Conservation (phyloP, 2,797 vertebrate genomes). For the Trichosurus vulpecula region DNA sequence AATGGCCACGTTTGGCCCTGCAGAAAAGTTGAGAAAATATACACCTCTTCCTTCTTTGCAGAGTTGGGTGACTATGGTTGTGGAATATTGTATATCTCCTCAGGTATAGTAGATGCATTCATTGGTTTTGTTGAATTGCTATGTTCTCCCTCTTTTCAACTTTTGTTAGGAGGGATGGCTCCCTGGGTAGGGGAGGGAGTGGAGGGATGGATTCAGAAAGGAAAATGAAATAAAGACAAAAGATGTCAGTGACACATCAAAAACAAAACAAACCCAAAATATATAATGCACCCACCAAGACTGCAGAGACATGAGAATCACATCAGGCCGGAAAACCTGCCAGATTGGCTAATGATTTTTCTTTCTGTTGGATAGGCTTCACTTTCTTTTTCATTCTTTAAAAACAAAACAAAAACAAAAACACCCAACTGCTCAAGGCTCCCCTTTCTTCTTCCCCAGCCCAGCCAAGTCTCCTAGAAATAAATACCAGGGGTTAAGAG, state of each 20-base stretch:
- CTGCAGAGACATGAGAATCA: background rate
- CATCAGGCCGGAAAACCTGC: background rate
- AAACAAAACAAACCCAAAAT: background rate
- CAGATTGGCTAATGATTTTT: slow-evolving; percentile 27
- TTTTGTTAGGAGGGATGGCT: background rate
- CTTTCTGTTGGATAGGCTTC: background rate
- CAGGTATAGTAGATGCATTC: background rate
- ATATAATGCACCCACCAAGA: background rate
- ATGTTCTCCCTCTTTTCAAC: background rate
- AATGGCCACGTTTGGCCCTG: background rate
- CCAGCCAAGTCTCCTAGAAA: background rate
- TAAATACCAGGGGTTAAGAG: slow-evolving; percentile 74
- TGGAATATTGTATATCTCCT: background rate
- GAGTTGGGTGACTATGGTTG: background rate
- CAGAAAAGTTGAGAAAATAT: background rate
- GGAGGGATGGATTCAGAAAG: background rate
- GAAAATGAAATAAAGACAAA: background rate
- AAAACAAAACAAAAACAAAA: background rate
- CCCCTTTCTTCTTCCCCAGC: slow-evolving; percentile 16
- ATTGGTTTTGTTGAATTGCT: background rate
- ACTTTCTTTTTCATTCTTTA: background rate
- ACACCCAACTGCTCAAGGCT: slow-evolving; percentile 32
- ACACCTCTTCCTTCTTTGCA: background rate
- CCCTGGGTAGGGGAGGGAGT: no score
- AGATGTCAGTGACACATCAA: background rate